Conservation (phyloP, 2,113 vertebrate genomes). For the Baryphthengus martii region DNA sequence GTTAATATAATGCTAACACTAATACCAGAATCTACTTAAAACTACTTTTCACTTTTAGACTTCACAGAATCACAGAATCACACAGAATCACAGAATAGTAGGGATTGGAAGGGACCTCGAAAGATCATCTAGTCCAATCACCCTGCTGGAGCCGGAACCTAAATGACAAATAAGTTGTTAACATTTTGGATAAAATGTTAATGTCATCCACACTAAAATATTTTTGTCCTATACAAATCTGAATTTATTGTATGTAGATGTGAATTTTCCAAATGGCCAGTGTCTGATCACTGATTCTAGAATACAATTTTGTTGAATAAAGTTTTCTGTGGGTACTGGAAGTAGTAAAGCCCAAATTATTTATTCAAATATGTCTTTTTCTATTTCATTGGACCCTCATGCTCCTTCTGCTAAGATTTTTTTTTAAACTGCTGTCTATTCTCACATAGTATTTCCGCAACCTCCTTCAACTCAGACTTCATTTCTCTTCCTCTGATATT, state of each 20-base stretch:
- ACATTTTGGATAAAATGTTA: constrained; percentile 2
- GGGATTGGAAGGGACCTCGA: too few species aligned
- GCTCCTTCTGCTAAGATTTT: not conserved
- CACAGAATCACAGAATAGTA: too few species aligned
- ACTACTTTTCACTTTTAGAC: not conserved
- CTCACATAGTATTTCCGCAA: not conserved
- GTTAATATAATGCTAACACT: not conserved
- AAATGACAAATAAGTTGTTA: not conserved
- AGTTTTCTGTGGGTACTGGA: not conserved
- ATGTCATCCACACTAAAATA: not conserved
- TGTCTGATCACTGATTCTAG: not conserved
- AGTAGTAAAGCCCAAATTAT: not conserved
- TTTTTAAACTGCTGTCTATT: not conserved
- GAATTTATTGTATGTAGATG: not conserved
- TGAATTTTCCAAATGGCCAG: not conserved
- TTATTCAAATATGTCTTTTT: not conserved
- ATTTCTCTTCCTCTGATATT: not conserved
- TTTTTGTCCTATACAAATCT: not conserved
- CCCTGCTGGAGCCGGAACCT: too few species aligned
- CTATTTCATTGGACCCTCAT: not conserved
- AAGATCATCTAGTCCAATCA: too few species aligned
- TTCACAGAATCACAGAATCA: too few species aligned
- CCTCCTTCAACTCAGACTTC: not conserved
- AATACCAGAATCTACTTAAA: not conserved
- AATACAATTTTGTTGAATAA: not conserved